A percentile compares a stretch with the other conserved stretches of the same genome.
Conservation (phyloP, 2,113 vertebrate genomes). For the Psophia crepitans region DNA sequence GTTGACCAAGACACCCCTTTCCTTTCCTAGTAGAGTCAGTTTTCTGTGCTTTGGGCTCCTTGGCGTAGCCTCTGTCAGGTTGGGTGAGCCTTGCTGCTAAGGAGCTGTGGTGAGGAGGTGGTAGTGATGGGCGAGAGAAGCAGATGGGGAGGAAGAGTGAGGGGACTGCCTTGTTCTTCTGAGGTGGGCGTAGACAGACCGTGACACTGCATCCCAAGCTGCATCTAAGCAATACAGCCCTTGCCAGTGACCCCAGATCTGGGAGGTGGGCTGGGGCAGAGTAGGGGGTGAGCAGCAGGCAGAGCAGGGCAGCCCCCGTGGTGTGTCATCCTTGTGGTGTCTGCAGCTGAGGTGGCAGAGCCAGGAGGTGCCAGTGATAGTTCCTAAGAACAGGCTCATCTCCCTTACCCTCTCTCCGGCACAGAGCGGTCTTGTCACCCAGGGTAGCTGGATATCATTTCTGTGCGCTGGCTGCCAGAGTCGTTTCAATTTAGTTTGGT, state of each 20-base stretch:
- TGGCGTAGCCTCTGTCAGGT: background rate
- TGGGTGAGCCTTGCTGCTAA: fast-evolving
- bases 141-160: background rate
- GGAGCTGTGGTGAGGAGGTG: background rate
- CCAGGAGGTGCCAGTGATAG: background rate
- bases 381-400: background rate
- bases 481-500: background rate
- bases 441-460: background rate
- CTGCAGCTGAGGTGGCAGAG: background rate
- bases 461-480: background rate
- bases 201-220: background rate
- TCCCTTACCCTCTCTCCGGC: fast-evolving
- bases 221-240: background rate
- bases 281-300: too few relatives aligned
- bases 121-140: background rate
- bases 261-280: background rate
- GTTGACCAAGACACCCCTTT: background rate
- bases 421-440: fast-evolving
- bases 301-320: background rate
- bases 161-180: background rate
- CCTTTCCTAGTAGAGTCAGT: background rate
- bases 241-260: background rate
- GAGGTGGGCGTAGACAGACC: fast-evolving
- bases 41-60: background rate
- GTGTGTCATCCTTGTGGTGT: background rate